These are phyloP conservation scores for Henicopernis longicauda DNA, from an alignment of 2,113 vertebrate genomes.

Conservation along the genomic window DNA sequence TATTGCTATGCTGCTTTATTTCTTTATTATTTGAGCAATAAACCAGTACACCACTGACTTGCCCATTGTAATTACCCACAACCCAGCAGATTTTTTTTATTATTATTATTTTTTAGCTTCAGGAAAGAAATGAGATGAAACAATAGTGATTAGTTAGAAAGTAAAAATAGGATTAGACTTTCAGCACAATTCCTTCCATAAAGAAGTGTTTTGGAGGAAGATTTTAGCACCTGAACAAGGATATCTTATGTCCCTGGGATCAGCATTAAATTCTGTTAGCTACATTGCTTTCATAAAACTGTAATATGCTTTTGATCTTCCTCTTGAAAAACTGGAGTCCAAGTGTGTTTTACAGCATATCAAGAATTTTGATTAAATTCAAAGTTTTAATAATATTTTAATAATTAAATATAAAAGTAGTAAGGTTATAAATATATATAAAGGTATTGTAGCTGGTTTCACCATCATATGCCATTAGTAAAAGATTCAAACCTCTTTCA, in stretches of 20 bases:
- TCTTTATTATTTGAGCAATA: slow-evolving; percentile 22
- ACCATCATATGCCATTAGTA: background rate
- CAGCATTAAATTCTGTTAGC: background rate
- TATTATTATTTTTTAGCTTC: background rate
- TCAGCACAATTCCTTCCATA: background rate
- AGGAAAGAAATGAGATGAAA: slow-evolving; percentile 13
- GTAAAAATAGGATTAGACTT: slow-evolving; percentile 1
- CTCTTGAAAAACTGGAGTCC: background rate
- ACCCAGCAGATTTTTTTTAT: background rate
- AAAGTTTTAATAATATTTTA: background rate
- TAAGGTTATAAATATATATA: background rate
- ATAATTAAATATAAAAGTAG: background rate
- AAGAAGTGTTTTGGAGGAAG: background rate
- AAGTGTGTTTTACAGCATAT: background rate
- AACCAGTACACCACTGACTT: background rate
- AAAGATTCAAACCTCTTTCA: background rate
- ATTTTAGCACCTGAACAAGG: background rate
- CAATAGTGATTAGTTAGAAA: slow-evolving; percentile 28
- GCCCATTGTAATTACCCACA: background rate
- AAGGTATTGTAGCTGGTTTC: background rate
- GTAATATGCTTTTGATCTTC: background rate
- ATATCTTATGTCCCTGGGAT: background rate
- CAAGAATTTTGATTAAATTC: background rate
- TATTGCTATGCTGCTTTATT: background rate
- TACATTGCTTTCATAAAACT: background rate